Base-by-base conservation (phyloP, 1,140 invertebrate genomes). In the Drosophila albomicans region DNA sequence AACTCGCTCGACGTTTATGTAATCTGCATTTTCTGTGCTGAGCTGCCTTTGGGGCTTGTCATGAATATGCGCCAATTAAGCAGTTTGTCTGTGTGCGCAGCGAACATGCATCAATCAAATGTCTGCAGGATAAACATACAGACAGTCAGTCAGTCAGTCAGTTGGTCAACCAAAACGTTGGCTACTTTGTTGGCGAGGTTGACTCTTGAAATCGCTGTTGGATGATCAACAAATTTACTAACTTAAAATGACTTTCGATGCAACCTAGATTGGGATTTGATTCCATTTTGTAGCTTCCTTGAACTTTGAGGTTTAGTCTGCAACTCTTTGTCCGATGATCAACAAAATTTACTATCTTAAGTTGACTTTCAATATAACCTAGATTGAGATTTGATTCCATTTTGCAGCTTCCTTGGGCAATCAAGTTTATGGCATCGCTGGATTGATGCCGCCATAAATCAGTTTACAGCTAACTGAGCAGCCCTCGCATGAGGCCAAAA, bases 81-180 rank as follows among this genome's bases (percentile, higher is more conserved):
- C 82, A 87, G 67, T 87, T 87, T 87, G 82, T 88, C 82, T 78
- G 84, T 75, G 56, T 56, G 73, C 56, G 48, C 66, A 28, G 35
- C 38, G 66, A 78, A 87, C 84, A 87, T 84, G 85, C 84, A 87
- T 87, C 84, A 89, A 87, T 87, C 84, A 87, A 84, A 89, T 81
- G 80, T 76, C 77, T 72, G 45, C 75, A 86, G 82, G 82, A 86
- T 73, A 86, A 81, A 78, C 75, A 75, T 75, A 62, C 57, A 38
- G 11, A 5, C 63, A 67, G 56, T 69, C 68, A 54, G 73, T 64
- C 15, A 58, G 35, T 61, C 45, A 56, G 49, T 61, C 59, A 62
- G 73, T 51, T 54, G 70, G 62, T 65, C 74, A 61, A n/a, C 49
- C 62, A 64, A 25, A 49, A 43, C 61, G 48, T 49, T 30, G n/a